Evolutionary conservation across 2,888 invertebrate genomes (phyloP), one percentile per base, ranked within the genome.

Genomic region (Catonia carolina): DNA sequence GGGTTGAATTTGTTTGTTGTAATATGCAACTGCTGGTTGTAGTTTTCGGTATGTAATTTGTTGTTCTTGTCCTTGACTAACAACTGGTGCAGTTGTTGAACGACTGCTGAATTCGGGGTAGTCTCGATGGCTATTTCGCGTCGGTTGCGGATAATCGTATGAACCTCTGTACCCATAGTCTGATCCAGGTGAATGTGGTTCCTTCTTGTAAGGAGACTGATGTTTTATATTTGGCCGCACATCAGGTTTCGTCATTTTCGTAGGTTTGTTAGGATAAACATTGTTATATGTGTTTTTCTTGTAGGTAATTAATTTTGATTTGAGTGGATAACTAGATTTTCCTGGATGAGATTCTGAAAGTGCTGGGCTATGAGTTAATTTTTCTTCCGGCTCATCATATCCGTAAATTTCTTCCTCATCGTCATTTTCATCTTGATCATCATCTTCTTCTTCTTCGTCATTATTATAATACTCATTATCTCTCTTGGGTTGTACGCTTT

Each of bases 401-500:
- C 18, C 36, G 15, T 45, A 33, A 37, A 14, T 22, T 12, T 54
- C 48, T 7, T 36, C 49, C 8, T 45, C 52, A n/a, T 54, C 33
- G 12, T 15, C 27, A 15, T 35, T 31, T 14, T 45, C 51, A 45
- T 31, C 51, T 2, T 36, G 50, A 2, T 52, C 58, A 18, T 57
- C 59, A 6, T 20, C 37, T 47, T 52, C 52, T 5, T 47, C 39
- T 17, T 58, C 61, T 12, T 56, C 56, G 12, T 51, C 56, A 39
- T 56, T 52, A 6, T 31, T 33, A 39, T 41, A 50, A 22, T 45
- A 35, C 12, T 48, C 41, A n/a, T 59, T 51, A 49, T 49, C 15
- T 37, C 39, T 15, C 33, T 39, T 18, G 36, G 17, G 10, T 41
- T 35, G 12, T 22, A 12, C 8, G 39, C 54, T 12, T 58, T 53